Conservation (phyloP, 2,113 vertebrate genomes). For the Apistogramma diplotaenia region DNA sequence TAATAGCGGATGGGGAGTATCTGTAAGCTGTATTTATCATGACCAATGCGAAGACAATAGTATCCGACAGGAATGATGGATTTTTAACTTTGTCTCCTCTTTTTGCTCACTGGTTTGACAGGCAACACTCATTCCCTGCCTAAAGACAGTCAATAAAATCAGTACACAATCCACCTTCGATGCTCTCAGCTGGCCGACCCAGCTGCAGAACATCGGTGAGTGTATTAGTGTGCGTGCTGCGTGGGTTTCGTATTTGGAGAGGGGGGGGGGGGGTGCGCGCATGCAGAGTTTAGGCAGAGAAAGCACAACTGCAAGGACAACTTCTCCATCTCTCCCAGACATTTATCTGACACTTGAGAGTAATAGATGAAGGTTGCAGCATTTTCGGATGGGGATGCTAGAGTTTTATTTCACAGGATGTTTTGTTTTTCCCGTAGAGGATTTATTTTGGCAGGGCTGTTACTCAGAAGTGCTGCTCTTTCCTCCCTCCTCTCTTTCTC, state of each 20-base stretch:
- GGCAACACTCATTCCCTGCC: slow-evolving; percentile 49
- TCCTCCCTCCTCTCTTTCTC: slow-evolving; percentile 57
- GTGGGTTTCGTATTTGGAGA: background rate
- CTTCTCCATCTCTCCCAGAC: slow-evolving; percentile 63
- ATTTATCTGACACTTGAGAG: slow-evolving; percentile 69
- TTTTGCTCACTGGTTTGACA: slow-evolving; percentile 44
- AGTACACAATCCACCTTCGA: slow-evolving; percentile 20
- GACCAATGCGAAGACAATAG: slow-evolving; percentile 39
- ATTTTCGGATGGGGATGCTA: slow-evolving; percentile 61
- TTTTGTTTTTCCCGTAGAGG: slow-evolving; percentile 70
- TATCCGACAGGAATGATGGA: slow-evolving; percentile 38
- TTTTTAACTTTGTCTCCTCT: slow-evolving; percentile 33
- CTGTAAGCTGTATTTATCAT: slow-evolving; percentile 62
- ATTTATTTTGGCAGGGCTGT: slow-evolving; percentile 73
- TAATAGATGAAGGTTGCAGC: slow-evolving; percentile 71
- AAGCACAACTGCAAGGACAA: slow-evolving; percentile 62
- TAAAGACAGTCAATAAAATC: slow-evolving; percentile 55
- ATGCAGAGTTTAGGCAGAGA: slow-evolving; percentile 46
- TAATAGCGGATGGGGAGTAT: slow-evolving; percentile 54
- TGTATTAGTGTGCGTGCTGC: background rate
- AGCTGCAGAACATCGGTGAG: slow-evolving; percentile 9
- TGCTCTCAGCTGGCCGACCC: slow-evolving; percentile 38
- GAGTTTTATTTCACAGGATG: slow-evolving; percentile 74
- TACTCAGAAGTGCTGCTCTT: slow-evolving; percentile 66
- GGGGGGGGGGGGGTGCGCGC: slow-evolving; percentile 13